Conservation (phyloP, 2,888 invertebrate species). For the Aporophyla nigra region DNA sequence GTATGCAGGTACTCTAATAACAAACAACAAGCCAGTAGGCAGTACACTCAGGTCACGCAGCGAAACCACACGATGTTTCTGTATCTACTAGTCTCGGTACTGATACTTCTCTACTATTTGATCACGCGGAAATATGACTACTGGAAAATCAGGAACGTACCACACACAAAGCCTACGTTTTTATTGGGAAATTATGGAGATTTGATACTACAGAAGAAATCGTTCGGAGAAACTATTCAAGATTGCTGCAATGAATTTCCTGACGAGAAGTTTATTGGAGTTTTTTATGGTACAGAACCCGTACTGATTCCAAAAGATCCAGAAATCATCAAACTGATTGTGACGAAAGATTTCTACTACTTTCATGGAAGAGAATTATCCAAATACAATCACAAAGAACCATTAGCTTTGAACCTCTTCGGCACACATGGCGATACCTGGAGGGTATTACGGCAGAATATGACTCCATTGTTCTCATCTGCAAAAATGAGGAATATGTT, state of each 20-base stretch:
- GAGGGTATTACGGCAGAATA: slow-evolving; percentile 66
- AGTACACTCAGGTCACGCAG: slow-evolving; percentile 28
- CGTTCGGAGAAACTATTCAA: slow-evolving; percentile 48
- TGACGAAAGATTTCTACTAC: slow-evolving; percentile 65
- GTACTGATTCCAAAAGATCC: slow-evolving; percentile 72
- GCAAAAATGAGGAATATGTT: slow-evolving; percentile 69
- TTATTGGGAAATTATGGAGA: slow-evolving; percentile 73
- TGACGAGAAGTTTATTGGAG: slow-evolving; percentile 72
- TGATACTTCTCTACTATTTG: slow-evolving; percentile 45
- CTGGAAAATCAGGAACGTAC: slow-evolving; percentile 71
- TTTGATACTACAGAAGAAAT: slow-evolving; percentile 63
- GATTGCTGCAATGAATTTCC: slow-evolving; percentile 71
- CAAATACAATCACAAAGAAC: slow-evolving; percentile 59
- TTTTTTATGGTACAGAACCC: slow-evolving; percentile 74
- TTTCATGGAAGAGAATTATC: slow-evolving; percentile 73
- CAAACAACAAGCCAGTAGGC: background rate
- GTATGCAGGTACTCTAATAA: background rate
- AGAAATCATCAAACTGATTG: slow-evolving; percentile 72
- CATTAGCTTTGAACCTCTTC: slow-evolving; percentile 54
- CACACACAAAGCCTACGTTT: slow-evolving; percentile 61
- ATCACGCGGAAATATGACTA: slow-evolving; percentile 61
- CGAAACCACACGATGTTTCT: slow-evolving; percentile 38
- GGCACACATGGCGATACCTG: slow-evolving; percentile 60
- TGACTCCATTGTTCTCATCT: slow-evolving; percentile 67
- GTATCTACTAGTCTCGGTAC: slow-evolving; percentile 28